Base-by-base conservation (phyloP, 1,140 invertebrate species). In the Papilio aristodemus region DNA sequence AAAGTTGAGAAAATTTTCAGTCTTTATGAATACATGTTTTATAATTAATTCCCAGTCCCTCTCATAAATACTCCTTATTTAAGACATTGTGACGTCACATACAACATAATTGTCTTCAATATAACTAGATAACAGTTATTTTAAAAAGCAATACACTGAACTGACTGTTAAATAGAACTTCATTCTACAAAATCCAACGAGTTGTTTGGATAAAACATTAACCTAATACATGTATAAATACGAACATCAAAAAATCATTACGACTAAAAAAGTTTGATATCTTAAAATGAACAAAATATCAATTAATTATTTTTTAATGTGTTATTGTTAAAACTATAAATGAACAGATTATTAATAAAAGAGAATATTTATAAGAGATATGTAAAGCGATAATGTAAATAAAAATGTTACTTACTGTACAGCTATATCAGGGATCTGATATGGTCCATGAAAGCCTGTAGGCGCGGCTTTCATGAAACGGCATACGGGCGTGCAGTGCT, bases 401-500 rank as follows among this genome's bases (percentile, higher is more conserved):
- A 32, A 39, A 37, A 62, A 62, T 62, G 37, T 38, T 87, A 86
- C 91, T 92, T 87, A 92, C 91, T 91, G 88, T 27, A 92, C 84
- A 38, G 89, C 89, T 54, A 92, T 91, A 69, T 91, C 83, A 17
- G 90, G 90, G 63, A 92, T 84, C 74, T 84, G 83, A 80, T 87
- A 87, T 71, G 83, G 70, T 73, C 80, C 81, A 79, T 87, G 80
- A 80, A 76, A 86, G 72, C 75, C 80, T 50, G 85, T 71, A 58
- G 78, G 67, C 54, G 86, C 79, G 17, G 84, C 82, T 85, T 91
- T 92, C 91, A 92, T 92, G 77, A 92, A 92, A 67, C 91, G 91
- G 83, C 91, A 92, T 39, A 92, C 89, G 13, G 91, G 89, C 36
- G 91, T 92, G 79, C 91, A 92, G 84, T 92, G 86, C 60, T 91